phyloP scores from a whole-genome alignment of 2,888 invertebrate species.

The Trachelus tabidus region DNA sequence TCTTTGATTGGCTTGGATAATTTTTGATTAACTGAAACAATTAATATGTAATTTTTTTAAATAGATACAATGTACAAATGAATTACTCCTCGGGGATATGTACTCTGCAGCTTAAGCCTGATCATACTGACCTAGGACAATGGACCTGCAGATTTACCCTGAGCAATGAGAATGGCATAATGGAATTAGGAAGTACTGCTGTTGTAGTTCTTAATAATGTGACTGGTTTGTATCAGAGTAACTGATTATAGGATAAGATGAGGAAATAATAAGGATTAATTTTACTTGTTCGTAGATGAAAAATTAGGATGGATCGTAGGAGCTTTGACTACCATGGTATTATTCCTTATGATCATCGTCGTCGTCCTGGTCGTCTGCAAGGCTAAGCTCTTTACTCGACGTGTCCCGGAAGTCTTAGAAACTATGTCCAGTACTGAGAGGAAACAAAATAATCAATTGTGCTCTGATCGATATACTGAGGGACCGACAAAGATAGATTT shows the following conservation, averaged over 20 bases:
- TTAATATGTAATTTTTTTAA: not conserved
- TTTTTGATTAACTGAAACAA: not conserved
- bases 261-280: not conserved
- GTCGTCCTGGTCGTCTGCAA: slow-evolving; percentile 59
- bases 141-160: slow-evolving; percentile 59
- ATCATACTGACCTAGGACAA: slow-evolving; percentile 54
- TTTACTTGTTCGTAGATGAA: slow-evolving; percentile 45
- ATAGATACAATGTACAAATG: slow-evolving; percentile 53
- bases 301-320: slow-evolving; percentile 61
- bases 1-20: not conserved
- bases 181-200: slow-evolving; percentile 53
- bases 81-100: slow-evolving; percentile 57
- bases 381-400: slow-evolving; percentile 46
- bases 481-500: slow-evolving; percentile 41
- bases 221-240: slow-evolving; percentile 38
- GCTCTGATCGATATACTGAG: slow-evolving; percentile 33
- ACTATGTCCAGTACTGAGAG: slow-evolving; percentile 29
- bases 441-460: not conserved
- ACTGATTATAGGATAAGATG: not conserved
- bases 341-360: slow-evolving; percentile 54
- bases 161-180: slow-evolving; percentile 33
- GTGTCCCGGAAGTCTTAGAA: slow-evolving; percentile 45
- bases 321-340: slow-evolving; percentile 53
- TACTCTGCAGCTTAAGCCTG: slow-evolving; percentile 55
- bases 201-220: slow-evolving; percentile 50